Evolutionary conservation across 2,888 invertebrate genomes (phyloP), one percentile per base, ranked within the genome.

Genomic region (Nomada ruficornis): DNA sequence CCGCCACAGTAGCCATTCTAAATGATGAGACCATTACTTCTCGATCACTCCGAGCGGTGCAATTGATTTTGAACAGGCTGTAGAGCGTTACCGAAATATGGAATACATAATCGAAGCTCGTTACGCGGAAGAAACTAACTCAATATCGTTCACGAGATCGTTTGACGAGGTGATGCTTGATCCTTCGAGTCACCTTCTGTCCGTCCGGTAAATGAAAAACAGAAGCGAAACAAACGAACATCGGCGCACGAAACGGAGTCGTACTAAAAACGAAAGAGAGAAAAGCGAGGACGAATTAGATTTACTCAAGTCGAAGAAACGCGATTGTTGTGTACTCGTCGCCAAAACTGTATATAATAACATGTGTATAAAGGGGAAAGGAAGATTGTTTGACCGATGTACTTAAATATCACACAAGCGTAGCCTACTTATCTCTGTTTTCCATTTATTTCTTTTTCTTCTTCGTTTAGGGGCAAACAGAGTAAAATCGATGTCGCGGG

Each of bases 371-470:
- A 52, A 77, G n/a, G 2, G 20, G 13, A n/a, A 72, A 36, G 63
- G 54, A 82, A 85, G 78, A 80, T 87, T 80, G 82, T 75, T 85
- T 85, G 89, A 90, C 89, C 87, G 78, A 90, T 90, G 92, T 92
- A 92, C 91, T 92, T 92, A 91, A 83, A 67, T 64, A 76, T 72
- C 80, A 70, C 47, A 80, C 63, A 59, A 72, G 69, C 72, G 29
- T 67, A 77, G 65, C 36, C 71, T 36, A 36, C 64, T 57, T 50
- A 47, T 62, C 67, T 36, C 65, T 29, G 11, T 44, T 60, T 36
- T 36, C 36, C 36, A 36, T 36, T 76, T 67, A 57, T 62, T 47
- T 18, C 23, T 18, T 13, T 42, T 0, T 18, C 54, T 29, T 42
- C 23, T 11, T 4, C 15, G 2, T 67, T 36, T 36, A 10, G 11